A percentile compares a stretch with the other conserved stretches of the same genome.
These are phyloP conservation scores for Fopius arisanus DNA, from an alignment of 1,140 invertebrate genomes.

Conservation along the genomic window DNA sequence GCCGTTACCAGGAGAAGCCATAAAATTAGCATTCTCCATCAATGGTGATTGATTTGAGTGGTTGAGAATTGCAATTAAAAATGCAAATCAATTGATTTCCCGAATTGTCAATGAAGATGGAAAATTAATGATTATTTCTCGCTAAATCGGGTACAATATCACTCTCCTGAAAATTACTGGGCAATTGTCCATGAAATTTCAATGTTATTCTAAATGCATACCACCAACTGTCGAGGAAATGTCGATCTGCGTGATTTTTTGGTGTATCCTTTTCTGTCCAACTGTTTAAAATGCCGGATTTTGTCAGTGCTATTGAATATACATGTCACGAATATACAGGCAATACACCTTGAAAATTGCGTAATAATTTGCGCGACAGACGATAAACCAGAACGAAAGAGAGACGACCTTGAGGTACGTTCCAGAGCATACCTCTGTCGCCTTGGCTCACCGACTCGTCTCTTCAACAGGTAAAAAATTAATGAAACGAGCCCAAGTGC, in stretches of 20 bases:
- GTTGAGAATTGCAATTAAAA: too few species aligned
- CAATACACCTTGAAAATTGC: constrained; percentile 13
- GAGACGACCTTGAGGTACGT: constrained; percentile 5
- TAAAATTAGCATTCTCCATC: too few species aligned
- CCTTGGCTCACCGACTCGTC: not conserved
- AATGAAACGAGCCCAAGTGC: not conserved
- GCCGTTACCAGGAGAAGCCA: too few species aligned
- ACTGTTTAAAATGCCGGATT: not conserved
- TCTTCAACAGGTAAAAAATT: not conserved
- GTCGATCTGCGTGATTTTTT: not conserved
- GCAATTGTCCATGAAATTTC: too few species aligned
- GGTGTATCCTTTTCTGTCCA: not conserved
- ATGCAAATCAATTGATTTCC: too few species aligned
- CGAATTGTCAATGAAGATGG: too few species aligned
- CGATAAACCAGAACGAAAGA: constrained; percentile 17
- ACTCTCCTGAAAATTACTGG: too few species aligned
- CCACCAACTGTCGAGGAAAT: not conserved
- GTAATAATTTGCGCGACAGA: constrained; percentile 5
- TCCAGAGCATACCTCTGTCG: not conserved
- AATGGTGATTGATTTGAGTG: too few species aligned
- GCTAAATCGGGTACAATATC: too few species aligned
- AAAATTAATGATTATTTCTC: too few species aligned
- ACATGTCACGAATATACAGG: not conserved
- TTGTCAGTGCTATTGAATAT: not conserved
- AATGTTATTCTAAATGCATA: too few species aligned